Evolutionary conservation across 2,888 invertebrate genomes (phyloP), one percentile per base, ranked within the genome.

Genomic region (Lasiommata megera): DNA sequence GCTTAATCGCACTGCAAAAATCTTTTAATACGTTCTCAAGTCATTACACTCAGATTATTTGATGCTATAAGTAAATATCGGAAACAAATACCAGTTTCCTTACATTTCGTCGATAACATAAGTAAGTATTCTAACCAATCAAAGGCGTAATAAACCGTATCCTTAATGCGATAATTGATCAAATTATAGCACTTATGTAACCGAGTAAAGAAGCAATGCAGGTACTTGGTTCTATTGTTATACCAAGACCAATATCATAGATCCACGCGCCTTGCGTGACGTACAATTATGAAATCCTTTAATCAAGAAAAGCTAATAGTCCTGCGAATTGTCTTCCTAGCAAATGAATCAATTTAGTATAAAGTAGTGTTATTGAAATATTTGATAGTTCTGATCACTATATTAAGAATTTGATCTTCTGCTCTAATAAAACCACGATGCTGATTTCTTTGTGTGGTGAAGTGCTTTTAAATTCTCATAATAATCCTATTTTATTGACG

Each of bases 401-500:
- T n/a, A n/a, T n/a, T n/a, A n/a, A n/a, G n/a, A n/a, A n/a, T n/a
- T n/a, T n/a, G n/a, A n/a, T n/a, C n/a, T n/a, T n/a, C n/a, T n/a
- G n/a, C n/a, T n/a, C n/a, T n/a, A n/a, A n/a, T n/a, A 5, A 28
- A 28, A 43, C 7, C 18, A 6, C n/a, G n/a, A 44, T 28, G 28
- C 9, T 18, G 37, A 48, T 60, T 56, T 60, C 58, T 62, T 64
- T 70, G 65, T 61, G 65, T 65, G 67, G 58, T 67, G 71, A 67
- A 73, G 70, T 71, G 70, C 70, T 70, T 67, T 67, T 68, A 68
- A 62, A 72, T 70, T 69, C 69, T 70, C 67, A 68, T 69, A 66
- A 60, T 66, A 66, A 51, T 57, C 62, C 60, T 69, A 67, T 73
- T 74, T n/a, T 75, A 74, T 72, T 71, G 65, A 63, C 66, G 66